Conservation (phyloP, 1,140 invertebrate species). For the Leptopilina boulardi region DNA sequence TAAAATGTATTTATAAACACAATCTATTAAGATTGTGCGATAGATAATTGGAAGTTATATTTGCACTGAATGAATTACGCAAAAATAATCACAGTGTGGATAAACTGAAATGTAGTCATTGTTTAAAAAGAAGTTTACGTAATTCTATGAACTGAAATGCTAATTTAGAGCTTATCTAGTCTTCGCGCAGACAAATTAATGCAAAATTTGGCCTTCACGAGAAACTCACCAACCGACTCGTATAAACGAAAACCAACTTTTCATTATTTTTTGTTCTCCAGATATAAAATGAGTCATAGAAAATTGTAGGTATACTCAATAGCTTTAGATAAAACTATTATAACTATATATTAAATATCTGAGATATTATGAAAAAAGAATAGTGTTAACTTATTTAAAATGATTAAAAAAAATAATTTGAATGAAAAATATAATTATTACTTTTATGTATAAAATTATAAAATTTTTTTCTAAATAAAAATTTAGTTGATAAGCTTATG, state of each 20-base stretch:
- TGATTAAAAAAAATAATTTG: too few species aligned
- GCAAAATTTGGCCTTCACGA: constrained; percentile 6
- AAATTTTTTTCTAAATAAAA: too few species aligned
- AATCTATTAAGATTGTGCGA: background rate
- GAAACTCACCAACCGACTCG: background rate
- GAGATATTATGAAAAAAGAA: too few species aligned
- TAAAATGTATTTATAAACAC: background rate
- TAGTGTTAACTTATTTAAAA: too few species aligned
- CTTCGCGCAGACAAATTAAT: constrained; percentile 18
- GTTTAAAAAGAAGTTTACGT: constrained; percentile 9
- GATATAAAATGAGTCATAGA: too few species aligned
- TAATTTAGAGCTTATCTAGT: constrained; percentile 25
- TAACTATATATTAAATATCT: too few species aligned
- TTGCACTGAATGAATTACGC: background rate
- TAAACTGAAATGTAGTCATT: constrained; percentile 16
- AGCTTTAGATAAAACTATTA: too few species aligned
- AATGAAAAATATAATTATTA: too few species aligned
- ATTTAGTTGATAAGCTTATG: too few species aligned
- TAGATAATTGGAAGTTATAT: background rate
- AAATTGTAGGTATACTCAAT: too few species aligned
- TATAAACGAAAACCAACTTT: background rate
- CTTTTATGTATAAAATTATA: too few species aligned
- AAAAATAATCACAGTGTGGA: background rate
- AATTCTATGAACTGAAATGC: constrained; percentile 1
- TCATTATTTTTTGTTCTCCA: background rate